Evolutionary conservation across 2,888 invertebrate species (phyloP).

Genomic region (Hemithea aestivaria): DNA sequence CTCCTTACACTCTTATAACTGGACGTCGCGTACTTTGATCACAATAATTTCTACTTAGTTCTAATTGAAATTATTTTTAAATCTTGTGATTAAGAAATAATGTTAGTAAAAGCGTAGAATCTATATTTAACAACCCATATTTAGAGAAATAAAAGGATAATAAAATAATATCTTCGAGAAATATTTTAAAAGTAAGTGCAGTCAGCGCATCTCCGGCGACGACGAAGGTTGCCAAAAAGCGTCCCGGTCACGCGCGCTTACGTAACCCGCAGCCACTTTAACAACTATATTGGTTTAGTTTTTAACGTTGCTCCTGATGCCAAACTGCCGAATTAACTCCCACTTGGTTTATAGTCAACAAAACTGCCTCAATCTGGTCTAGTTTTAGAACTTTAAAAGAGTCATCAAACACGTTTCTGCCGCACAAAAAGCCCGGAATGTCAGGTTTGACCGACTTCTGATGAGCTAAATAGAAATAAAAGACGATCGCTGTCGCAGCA

Average conservation of each 20-base stretch:
- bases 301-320: conserved; percentile 56
- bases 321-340: conserved; percentile 55
- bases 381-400: conserved; percentile 23
- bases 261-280: conserved; percentile 59
- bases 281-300: conserved; percentile 73
- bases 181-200: conserved; percentile 10
- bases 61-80: too few relatives aligned
- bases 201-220: conserved; percentile 27
- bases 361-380: conserved; percentile 19
- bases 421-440: conserved; percentile 11
- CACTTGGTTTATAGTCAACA: conserved; percentile 46
- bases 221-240: conserved; percentile 49
- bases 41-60: too few relatives aligned
- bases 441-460: conserved; percentile 19
- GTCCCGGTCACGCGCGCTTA: conserved; percentile 54
- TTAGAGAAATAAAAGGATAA: too few relatives aligned
- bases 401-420: conserved; percentile 18
- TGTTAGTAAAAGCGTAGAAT: too few relatives aligned
- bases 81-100: too few relatives aligned
- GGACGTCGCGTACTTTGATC: too few relatives aligned
- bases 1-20: neutral
- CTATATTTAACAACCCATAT: too few relatives aligned
- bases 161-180: too few relatives aligned
- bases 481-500: conserved; percentile 8
- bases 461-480: conserved; percentile 12